Conservation (phyloP, 2,797 vertebrate species). For the Remorina albescens region DNA sequence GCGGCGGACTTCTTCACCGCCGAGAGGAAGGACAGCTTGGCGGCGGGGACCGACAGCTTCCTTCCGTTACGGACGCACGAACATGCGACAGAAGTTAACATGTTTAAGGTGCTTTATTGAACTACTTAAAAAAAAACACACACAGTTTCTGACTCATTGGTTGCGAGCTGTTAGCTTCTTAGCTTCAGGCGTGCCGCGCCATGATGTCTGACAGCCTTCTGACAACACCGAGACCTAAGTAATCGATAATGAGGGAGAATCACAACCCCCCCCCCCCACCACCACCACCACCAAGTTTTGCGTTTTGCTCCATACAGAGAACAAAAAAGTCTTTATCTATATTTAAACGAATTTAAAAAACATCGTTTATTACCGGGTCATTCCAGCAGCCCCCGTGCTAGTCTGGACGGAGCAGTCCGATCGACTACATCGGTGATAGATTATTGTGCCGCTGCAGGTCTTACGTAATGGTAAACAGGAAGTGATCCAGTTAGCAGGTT, state of each 20-base stretch:
- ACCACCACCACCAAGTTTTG: no score
- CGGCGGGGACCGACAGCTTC: slow-evolving; percentile 5
- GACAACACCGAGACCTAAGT: slow-evolving; percentile 57
- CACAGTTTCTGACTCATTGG: not conserved
- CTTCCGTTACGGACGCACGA: slow-evolving; percentile 49
- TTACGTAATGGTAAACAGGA: not conserved
- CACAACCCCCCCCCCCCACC: rapidly evolving
- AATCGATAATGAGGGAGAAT: slow-evolving; percentile 14
- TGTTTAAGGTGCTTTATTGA: slow-evolving; percentile 3
- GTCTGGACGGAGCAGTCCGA: rapidly evolving
- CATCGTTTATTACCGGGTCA: rapidly evolving
- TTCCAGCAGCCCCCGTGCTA: no score
- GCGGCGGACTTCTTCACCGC: not conserved
- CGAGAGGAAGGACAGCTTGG: slow-evolving; percentile 13
- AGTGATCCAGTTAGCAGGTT: no score
- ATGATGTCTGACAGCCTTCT: slow-evolving; percentile 50
- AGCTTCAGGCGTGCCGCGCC: slow-evolving; percentile 8
- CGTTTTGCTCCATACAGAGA: rapidly evolving
- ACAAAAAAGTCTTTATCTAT: not conserved
- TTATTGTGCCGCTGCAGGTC: slow-evolving; percentile 4
- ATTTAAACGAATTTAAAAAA: not conserved
- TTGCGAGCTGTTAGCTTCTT: not conserved
- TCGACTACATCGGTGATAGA: slow-evolving; percentile 37
- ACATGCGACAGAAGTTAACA: slow-evolving; percentile 60
- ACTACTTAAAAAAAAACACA: rapidly evolving